Evolutionary conservation across 2,113 vertebrate species (phyloP), one percentile per base, ranked within the genome.

Genomic region (Melanocharis versteri): DNA sequence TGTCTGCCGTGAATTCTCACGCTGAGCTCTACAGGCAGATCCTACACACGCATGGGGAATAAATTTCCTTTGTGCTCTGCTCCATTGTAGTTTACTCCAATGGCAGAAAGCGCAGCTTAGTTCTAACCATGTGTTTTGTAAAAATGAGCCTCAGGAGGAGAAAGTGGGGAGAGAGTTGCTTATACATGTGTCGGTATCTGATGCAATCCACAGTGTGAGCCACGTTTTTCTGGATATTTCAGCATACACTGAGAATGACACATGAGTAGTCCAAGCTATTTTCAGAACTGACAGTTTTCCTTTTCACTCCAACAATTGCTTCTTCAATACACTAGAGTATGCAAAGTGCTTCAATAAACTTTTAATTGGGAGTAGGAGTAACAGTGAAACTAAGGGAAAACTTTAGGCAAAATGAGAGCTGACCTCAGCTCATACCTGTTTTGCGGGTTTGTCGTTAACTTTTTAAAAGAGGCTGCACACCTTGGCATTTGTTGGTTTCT

Each of bases 231-330:
- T 88, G 79, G 78, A n/a, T 91, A 77, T 94, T 94, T 94, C 92
- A 92, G 66, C 69, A 35, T 77, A 61, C 35, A 71, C 83, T 61
- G 83, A 80, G 87, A 88, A 68, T 70, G 94, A 92, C 94, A 95
- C 88, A 88, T 86, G 85, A 95, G 83, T 78, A 86, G 76, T 95
- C 83, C 37, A 56, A 92, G 90, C 80, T 96, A 88, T 96, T 97
- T 94, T 93, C 94, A 93, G 90, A 97, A 75, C 70, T 92, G 90
- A 90, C 92, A 94, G 92, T 60, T 95, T 95, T 90, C 70, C 90
- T 95, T 96, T 89, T 90, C 76, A 81, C 56, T 92, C 64, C 68
- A 73, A 80, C 87, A 93, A 93, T 94, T 91, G 75, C 85, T 96
- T 94, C 60, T 90, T 94, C 92, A 71, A 78, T 93, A 90, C 60